A percentile compares a stretch with the other conserved stretches of the same genome.
Conservation (phyloP, 2,888 invertebrate species). For the Lysandra bellargus region DNA sequence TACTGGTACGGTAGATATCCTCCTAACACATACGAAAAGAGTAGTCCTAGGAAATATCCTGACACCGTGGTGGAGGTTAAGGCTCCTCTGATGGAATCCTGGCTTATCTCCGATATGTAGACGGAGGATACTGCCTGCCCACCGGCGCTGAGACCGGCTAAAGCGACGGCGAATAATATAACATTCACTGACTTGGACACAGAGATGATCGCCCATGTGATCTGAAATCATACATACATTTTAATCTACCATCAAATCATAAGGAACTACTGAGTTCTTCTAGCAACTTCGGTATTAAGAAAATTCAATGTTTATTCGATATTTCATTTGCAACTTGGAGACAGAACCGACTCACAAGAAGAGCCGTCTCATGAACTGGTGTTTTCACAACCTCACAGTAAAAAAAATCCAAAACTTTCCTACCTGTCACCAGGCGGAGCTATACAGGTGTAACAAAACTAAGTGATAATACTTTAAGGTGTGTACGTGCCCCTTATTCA, state of each 20-base stretch:
- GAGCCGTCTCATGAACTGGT: no score
- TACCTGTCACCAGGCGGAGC: no score
- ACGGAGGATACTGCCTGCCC: slow-evolving; percentile 66
- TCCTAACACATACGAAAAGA: slow-evolving; percentile 60
- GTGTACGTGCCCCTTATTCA: no score
- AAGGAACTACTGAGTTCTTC: background rate
- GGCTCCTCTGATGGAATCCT: slow-evolving; percentile 66
- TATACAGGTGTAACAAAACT: no score
- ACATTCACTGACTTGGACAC: slow-evolving; percentile 53
- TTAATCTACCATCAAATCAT: background rate
- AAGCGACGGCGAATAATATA: slow-evolving; percentile 52
- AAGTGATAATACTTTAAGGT: no score
- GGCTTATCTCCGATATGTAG: slow-evolving; percentile 64
- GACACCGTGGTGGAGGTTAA: slow-evolving; percentile 58
- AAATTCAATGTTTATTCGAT: no score
- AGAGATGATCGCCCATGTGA: slow-evolving; percentile 62
- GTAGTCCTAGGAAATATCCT: slow-evolving; percentile 59
- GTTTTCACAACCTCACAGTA: no score
- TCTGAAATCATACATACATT: slow-evolving; percentile 46
- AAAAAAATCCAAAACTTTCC: no score
- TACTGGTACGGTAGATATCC: slow-evolving; percentile 58
- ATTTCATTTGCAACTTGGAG: no score
- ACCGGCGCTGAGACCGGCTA: slow-evolving; percentile 62
- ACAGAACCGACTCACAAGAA: no score
- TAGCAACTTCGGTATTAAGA: background rate